Evolutionary conservation across 2,113 vertebrate genomes (phyloP).

Genomic region (Misgurnus mizolepis): DNA sequence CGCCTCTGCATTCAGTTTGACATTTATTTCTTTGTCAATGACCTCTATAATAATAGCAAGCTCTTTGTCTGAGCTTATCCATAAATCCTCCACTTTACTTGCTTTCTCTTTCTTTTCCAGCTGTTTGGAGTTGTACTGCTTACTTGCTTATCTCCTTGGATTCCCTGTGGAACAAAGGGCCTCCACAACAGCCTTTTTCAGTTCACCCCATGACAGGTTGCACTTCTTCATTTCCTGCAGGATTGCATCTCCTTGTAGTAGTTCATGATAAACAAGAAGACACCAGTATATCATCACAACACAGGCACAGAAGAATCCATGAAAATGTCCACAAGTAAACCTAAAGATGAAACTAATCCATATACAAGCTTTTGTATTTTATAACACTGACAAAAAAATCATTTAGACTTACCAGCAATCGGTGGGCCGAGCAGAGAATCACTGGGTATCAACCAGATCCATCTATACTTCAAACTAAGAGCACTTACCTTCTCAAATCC

Average conservation of each 20-base stretch:
- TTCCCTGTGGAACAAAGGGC: too few species aligned
- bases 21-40: too few species aligned
- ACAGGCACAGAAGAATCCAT: conserved; percentile 80
- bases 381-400: background rate
- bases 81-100: background rate
- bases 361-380: background rate
- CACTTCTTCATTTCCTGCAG: conserved; percentile 29
- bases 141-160: too few species aligned
- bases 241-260: conserved; percentile 64
- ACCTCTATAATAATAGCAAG: too few species aligned
- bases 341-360: conserved; percentile 62
- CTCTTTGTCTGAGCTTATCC: background rate
- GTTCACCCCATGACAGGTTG: conserved; percentile 57
- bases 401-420: conserved; percentile 75
- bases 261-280: conserved; percentile 84
- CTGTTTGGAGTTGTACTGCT: background rate
- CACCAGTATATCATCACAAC: conserved; percentile 76
- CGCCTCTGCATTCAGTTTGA: too few species aligned
- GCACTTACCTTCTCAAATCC: conserved; percentile 79
- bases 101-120: conserved; percentile 47
- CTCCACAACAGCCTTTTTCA: conserved; percentile 31
- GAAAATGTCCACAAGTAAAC: conserved; percentile 77
- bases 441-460: conserved; percentile 77
- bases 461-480: conserved; percentile 82
- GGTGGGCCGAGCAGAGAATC: conserved; percentile 81